Evolutionary conservation across 2,797 vertebrate genomes (phyloP).

Genomic region (Okamejei kenojei): DNA sequence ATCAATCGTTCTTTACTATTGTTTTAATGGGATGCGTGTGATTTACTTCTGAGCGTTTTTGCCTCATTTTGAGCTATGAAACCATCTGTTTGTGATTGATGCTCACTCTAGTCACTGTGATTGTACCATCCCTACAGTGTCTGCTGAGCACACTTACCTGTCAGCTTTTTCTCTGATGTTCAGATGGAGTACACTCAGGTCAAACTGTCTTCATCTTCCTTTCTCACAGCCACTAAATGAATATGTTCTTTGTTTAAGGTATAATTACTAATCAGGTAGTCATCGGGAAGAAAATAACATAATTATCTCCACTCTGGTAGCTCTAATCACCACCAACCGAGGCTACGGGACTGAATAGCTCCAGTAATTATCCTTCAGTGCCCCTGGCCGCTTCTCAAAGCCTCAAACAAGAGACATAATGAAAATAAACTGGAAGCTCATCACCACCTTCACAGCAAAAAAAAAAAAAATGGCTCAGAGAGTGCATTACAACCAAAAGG

Average conservation of each 20-base stretch:
- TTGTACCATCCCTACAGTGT: slow-evolving; percentile 8
- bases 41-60: neutral
- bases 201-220: slow-evolving; percentile 22
- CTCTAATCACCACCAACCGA: slow-evolving; percentile 37
- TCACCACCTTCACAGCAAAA: neutral
- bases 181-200: slow-evolving; percentile 26
- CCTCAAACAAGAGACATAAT: slow-evolving; percentile 29
- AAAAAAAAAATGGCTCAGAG: neutral
- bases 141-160: slow-evolving; percentile 24
- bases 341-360: slow-evolving; percentile 31
- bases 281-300: slow-evolving; percentile 40
- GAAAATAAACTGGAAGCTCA: slow-evolving; percentile 13
- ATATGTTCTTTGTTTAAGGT: slow-evolving; percentile 46
- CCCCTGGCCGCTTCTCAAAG: slow-evolving; percentile 28
- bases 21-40: neutral
- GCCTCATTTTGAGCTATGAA: neutral
- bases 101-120: slow-evolving; percentile 7
- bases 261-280: slow-evolving; percentile 65
- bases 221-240: slow-evolving; percentile 36
- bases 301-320: slow-evolving; percentile 37
- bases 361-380: slow-evolving; percentile 32
- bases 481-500: slow-evolving; percentile 5
- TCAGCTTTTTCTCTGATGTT: neutral
- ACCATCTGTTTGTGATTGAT: slow-evolving; percentile 17
- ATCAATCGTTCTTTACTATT: neutral